Conservation (phyloP, 2,113 vertebrate species). For the Vulpes ferrilata region DNA sequence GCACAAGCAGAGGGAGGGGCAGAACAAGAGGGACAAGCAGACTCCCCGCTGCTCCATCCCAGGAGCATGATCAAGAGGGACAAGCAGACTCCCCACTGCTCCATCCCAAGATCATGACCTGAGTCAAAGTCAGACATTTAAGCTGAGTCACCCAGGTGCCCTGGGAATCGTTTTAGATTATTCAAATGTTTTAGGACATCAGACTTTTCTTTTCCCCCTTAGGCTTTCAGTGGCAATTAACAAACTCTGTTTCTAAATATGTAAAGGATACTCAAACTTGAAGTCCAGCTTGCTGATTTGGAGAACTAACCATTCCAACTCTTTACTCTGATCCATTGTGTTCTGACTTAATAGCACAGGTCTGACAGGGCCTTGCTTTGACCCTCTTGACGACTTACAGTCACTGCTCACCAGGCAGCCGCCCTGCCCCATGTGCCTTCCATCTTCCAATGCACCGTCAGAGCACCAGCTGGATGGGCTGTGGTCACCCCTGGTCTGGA, state of each 20-base stretch:
- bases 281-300: not conserved
- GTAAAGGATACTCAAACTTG: not conserved
- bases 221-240: not conserved
- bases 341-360: not conserved
- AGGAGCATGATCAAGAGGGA: not conserved
- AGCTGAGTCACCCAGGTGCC: not conserved
- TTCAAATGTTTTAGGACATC: not conserved
- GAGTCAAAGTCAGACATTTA: not conserved
- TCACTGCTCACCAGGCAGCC: not conserved
- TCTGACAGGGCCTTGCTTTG: not conserved
- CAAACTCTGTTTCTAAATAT: not conserved
- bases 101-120: not conserved
- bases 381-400: not conserved
- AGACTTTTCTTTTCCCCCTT: not conserved
- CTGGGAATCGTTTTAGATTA: not conserved
- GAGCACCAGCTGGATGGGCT: not conserved
- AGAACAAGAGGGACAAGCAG: not conserved
- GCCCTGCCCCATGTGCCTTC: not conserved
- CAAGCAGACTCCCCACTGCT: not conserved
- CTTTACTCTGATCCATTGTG: not conserved
- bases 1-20: not conserved
- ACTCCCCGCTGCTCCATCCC: not conserved
- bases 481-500: not conserved
- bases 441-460: not conserved
- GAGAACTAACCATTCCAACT: not conserved